Conservation (phyloP, 2,113 vertebrate species). For the Eubucco bourcierii region DNA sequence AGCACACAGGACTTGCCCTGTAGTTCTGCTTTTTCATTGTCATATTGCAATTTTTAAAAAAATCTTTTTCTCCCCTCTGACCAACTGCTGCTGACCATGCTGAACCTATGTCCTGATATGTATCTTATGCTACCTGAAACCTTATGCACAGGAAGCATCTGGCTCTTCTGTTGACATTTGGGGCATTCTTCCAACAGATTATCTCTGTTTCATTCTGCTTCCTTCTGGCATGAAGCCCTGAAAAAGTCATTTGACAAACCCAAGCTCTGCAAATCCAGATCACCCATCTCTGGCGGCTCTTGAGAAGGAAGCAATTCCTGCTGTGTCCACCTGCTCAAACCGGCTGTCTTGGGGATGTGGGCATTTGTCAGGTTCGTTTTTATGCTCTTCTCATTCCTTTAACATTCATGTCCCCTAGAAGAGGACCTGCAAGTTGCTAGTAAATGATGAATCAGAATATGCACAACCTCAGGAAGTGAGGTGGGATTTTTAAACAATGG, state of each 20-base stretch:
- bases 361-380: background rate
- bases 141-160: conserved; percentile 28
- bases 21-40: background rate
- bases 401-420: background rate
- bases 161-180: background rate
- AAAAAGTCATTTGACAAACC: conserved; percentile 26
- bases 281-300: accelerated
- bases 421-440: background rate
- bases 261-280: background rate
- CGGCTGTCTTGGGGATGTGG: accelerated
- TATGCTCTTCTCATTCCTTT: background rate
- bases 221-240: background rate
- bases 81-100: background rate
- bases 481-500: background rate
- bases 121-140: background rate
- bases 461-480: background rate
- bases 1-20: background rate
- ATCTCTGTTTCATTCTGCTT: conserved; percentile 20
- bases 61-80: background rate
- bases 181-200: background rate
- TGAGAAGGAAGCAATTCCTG: background rate
- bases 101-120: background rate
- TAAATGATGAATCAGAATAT: background rate
- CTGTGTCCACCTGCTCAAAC: background rate
- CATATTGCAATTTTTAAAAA: background rate